Base-by-base conservation (phyloP, 2,888 invertebrate genomes). In the Chouioia cunea region DNA sequence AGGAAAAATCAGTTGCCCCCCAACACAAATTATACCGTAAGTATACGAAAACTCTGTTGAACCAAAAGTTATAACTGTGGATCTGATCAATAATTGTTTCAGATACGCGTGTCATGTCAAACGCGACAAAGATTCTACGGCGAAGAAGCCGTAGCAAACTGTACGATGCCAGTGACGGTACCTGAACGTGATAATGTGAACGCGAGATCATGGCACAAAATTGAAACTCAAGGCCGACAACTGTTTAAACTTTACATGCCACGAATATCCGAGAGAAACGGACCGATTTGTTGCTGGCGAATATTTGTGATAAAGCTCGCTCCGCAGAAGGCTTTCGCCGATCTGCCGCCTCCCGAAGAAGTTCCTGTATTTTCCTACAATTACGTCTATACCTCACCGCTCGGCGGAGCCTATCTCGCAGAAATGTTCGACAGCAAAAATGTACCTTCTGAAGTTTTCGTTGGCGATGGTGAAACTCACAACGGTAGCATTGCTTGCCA, bases 201-300 rank as follows among this genome's bases (percentile, higher is more conserved):
- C 8, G 85, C 89, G 48, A 89, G 89, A 36, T 86, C 87, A 48
- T 92, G 92, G 91, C 87, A 88, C 23, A 90, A 91, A 79, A 87
- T 91, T 48, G 89, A 89, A 73, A 89, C 89, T 48, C 87, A 90
- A 62, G 91, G 91, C 22, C 90, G 89, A 77, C 92, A 91, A 86
- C 88, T 94, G 78, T 92, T 95, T 77, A 93, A 93, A 79, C 86
- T 96, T 77, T 89, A 90, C 75, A 84, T 95, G 76, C 94, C 94
- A 0, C 88, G 93, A 75, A 89, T 96, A 46, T 92, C 94, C 0
- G 95, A 96, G 82, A 87, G 95, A 65, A 95, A 95, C 79, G 96
- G 96, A 0, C 92, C 92, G 0, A 94, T 96, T 77, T 96, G 95
- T 84, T 96, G 95, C 79, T 94, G 94, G 83, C 89, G 95, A 76